Evolutionary conservation across 1,140 invertebrate species (phyloP).

Genomic region (Cherax destructor): DNA sequence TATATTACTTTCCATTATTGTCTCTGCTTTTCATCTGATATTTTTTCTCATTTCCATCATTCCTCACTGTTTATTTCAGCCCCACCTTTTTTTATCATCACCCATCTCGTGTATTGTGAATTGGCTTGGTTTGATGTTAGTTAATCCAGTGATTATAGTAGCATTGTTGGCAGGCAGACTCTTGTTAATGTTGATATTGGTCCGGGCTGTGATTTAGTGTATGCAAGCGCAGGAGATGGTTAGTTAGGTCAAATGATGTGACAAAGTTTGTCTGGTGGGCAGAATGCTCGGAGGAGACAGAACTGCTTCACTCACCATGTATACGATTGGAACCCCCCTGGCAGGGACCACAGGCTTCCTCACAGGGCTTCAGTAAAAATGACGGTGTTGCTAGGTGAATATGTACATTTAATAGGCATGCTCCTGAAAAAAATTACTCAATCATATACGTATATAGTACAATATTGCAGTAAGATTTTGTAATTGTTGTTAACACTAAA

Average conservation of each 20-base stretch:
- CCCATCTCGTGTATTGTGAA: neutral
- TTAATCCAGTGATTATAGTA: slow-evolving; percentile 26
- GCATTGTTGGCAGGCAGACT: slow-evolving; percentile 59
- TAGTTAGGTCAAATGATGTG: slow-evolving; percentile 65
- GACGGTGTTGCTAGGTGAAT: slow-evolving; percentile 41
- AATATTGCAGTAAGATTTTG: slow-evolving; percentile 23
- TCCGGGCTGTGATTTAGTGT: slow-evolving; percentile 70
- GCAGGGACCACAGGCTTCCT: slow-evolving; percentile 64
- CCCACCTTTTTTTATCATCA: neutral
- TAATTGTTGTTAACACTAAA: slow-evolving; percentile 25
- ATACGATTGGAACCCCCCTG: slow-evolving; percentile 68
- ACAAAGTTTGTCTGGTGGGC: slow-evolving; percentile 69
- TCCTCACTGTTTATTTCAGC: neutral
- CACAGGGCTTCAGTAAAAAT: slow-evolving; percentile 61
- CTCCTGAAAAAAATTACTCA: slow-evolving; percentile 7
- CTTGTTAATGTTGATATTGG: slow-evolving; percentile 67
- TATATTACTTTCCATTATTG: slow-evolving; percentile 7
- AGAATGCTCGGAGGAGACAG: slow-evolving; percentile 69
- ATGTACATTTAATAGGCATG: slow-evolving; percentile 15
- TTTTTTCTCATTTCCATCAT: neutral
- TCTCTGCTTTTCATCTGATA: neutral
- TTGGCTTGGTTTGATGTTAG: slow-evolving; percentile 26
- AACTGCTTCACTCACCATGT: slow-evolving; percentile 70
- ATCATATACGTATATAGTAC: neutral
- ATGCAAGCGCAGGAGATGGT: slow-evolving; percentile 66